phyloP scores from a whole-genome alignment of 2,888 invertebrate genomes.

The Drosophila algonquin region DNA sequence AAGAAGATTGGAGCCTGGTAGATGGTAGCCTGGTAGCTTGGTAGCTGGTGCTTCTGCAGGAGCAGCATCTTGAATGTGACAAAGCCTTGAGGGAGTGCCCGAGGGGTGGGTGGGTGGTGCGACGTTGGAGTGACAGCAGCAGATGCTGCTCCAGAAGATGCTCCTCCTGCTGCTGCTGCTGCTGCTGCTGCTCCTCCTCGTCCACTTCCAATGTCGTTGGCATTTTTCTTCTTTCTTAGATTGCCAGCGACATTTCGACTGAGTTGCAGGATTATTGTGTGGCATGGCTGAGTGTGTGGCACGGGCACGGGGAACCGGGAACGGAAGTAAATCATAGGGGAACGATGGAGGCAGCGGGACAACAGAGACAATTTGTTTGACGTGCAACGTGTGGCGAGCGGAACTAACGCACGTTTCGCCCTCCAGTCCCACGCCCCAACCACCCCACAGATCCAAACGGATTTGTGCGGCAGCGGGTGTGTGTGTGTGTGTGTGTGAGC shows the following conservation, averaged over 20 bases:
- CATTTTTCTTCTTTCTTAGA: constrained; percentile 68
- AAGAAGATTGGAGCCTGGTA: constrained; percentile 3
- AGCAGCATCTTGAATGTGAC: constrained; percentile 66
- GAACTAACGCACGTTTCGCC: constrained; percentile 69
- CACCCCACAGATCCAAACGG: constrained; percentile 38
- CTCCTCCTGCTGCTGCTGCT: not conserved
- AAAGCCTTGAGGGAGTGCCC: constrained; percentile 47
- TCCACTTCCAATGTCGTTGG: constrained; percentile 58
- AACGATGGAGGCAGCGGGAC: constrained; percentile 8
- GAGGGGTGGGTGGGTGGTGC: constrained; percentile 16
- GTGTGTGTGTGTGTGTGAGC: not conserved
- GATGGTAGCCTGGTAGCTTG: not conserved
- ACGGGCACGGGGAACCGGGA: too few relatives aligned
- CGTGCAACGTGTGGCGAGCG: constrained; percentile 76
- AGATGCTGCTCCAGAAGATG: constrained; percentile 57
- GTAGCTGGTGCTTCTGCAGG: not conserved
- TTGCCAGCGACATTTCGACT: constrained; percentile 71
- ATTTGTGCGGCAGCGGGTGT: constrained; percentile 16
- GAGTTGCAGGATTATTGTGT: constrained; percentile 74
- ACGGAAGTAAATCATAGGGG: constrained; percentile 32
- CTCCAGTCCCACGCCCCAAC: constrained; percentile 6
- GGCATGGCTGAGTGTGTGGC: constrained; percentile 7
- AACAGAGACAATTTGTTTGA: constrained; percentile 73
- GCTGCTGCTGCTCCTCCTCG: not conserved
- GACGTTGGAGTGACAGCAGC: constrained; percentile 65